Evolutionary conservation across 2,113 vertebrate species (phyloP).

Genomic region (Turnix velox): DNA sequence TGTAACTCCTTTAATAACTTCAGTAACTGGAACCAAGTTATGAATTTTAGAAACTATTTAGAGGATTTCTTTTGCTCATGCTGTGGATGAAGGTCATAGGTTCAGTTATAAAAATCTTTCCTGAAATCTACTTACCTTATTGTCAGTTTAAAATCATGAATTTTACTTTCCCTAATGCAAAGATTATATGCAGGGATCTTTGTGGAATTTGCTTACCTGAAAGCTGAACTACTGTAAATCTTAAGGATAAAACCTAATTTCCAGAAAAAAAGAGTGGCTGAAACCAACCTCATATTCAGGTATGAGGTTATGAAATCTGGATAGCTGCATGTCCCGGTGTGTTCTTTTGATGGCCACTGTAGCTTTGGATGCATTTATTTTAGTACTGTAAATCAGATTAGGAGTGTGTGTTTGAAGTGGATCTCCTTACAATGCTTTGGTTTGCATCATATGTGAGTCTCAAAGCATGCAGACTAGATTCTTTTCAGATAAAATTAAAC

Average conservation of each 20-base stretch:
- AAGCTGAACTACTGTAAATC: constrained; percentile 1
- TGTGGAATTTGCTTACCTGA: constrained; percentile 1
- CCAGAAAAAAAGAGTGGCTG: neutral
- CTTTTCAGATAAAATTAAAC: neutral
- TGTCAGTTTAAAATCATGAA: neutral
- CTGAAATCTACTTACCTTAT: neutral
- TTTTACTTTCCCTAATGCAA: neutral
- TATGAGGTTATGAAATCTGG: neutral
- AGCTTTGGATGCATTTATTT: neutral
- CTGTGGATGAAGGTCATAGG: neutral
- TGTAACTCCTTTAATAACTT: neutral
- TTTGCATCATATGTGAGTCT: neutral
- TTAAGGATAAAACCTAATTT: constrained; percentile 7
- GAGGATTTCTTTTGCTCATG: neutral
- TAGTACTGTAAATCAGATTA: neutral
- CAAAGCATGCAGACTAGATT: neutral
- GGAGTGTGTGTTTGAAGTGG: neutral
- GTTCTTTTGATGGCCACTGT: neutral
- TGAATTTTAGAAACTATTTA: neutral
- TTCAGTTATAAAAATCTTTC: neutral
- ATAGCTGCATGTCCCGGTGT: neutral
- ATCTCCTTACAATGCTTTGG: neutral
- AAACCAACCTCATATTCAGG: neutral
- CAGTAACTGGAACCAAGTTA: neutral
- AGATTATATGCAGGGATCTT: neutral